These are phyloP conservation scores for Phthorimaea operculella DNA, from an alignment of 1,140 invertebrate genomes.

Conservation along the genomic window DNA sequence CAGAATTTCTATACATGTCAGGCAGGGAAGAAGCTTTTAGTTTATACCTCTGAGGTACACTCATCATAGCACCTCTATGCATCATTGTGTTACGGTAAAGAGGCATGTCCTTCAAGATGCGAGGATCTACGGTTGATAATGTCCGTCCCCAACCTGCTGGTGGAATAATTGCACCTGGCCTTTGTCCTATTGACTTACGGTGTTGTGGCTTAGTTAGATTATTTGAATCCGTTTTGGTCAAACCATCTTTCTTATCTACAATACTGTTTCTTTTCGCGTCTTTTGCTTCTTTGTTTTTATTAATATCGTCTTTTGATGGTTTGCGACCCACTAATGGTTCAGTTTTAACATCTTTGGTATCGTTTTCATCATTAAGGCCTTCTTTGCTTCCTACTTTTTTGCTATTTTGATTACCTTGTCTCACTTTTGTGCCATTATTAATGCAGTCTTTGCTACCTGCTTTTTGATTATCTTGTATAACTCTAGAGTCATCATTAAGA, in stretches of 20 bases:
- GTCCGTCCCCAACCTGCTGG: slow-evolving; percentile 18
- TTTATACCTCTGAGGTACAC: slow-evolving; percentile 72
- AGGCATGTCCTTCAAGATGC: slow-evolving; percentile 77
- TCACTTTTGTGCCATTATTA: not conserved
- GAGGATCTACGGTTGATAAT: slow-evolving; percentile 53
- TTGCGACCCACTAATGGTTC: slow-evolving; percentile 13
- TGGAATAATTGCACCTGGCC: not conserved
- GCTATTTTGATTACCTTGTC: not conserved
- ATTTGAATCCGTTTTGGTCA: not conserved
- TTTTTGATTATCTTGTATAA: slow-evolving; percentile 6
- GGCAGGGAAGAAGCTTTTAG: slow-evolving; percentile 87
- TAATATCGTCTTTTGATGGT: slow-evolving; percentile 8
- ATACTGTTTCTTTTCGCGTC: slow-evolving; percentile 8
- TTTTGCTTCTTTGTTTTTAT: slow-evolving; percentile 9
- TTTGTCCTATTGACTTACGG: slow-evolving; percentile 9
- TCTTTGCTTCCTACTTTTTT: not conserved
- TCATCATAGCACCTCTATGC: slow-evolving; percentile 55
- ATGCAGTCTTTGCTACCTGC: slow-evolving; percentile 6
- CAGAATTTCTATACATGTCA: slow-evolving; percentile 87
- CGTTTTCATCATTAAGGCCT: not conserved
- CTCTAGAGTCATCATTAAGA: not conserved
- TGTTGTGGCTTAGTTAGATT: not conserved
- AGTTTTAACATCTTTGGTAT: not conserved
- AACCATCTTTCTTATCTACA: slow-evolving; percentile 11
- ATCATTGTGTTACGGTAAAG: slow-evolving; percentile 78